These are phyloP conservation scores for Aporophyla nigra DNA, from an alignment of 2,888 invertebrate genomes.

Conservation along the genomic window DNA sequence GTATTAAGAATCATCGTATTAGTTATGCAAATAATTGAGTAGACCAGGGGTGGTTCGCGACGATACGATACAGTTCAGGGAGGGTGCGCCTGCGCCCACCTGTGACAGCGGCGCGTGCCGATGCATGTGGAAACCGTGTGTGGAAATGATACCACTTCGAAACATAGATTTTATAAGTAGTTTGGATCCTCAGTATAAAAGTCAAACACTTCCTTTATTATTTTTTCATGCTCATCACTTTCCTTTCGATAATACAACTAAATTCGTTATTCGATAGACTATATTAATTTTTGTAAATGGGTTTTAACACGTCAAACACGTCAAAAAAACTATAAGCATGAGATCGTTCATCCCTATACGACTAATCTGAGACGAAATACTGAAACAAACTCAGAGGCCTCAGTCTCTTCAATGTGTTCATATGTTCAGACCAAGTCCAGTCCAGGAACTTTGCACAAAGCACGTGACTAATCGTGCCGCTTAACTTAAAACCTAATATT, in stretches of 20 bases:
- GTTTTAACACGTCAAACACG: too few species aligned
- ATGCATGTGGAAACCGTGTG: constrained; percentile 49
- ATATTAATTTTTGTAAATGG: too few species aligned
- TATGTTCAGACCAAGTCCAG: neutral
- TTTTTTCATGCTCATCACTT: too few species aligned
- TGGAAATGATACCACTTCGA: constrained; percentile 13
- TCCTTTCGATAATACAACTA: too few species aligned
- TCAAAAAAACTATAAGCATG: too few species aligned
- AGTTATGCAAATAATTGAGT: constrained; percentile 84
- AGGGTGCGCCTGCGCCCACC: constrained; percentile 68
- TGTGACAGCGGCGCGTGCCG: constrained; percentile 73
- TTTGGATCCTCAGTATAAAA: neutral
- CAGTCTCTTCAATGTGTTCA: too few species aligned
- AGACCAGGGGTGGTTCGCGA: constrained; percentile 72
- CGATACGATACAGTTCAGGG: constrained; percentile 67
- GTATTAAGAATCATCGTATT: constrained; percentile 86
- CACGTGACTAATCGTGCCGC: neutral
- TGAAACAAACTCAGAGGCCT: too few species aligned
- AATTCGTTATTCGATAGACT: too few species aligned
- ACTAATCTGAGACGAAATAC: too few species aligned
- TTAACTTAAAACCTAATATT: neutral
- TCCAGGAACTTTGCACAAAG: neutral
- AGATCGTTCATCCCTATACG: too few species aligned
- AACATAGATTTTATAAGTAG: constrained; percentile 8
- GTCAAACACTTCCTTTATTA: neutral